Conservation (phyloP, 2,797 vertebrate genomes). For the Muscicapa striata region DNA sequence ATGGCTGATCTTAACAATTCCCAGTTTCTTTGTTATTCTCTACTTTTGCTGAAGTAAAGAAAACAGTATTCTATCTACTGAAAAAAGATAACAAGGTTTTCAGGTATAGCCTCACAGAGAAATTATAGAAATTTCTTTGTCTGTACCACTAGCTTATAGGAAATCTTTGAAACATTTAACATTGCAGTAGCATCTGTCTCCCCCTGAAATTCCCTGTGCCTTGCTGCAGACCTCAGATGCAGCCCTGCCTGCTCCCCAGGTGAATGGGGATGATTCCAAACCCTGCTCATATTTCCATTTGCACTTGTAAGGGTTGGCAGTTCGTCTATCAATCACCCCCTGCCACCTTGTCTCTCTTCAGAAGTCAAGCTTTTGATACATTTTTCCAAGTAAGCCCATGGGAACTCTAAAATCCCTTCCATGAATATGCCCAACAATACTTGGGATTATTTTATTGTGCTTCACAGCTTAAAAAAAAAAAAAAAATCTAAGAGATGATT, state of each 20-base stretch:
- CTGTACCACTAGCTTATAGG: neutral
- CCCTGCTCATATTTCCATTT: slow-evolving; percentile 26
- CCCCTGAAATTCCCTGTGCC: neutral
- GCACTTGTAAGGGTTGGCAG: slow-evolving; percentile 34
- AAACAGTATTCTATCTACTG: neutral
- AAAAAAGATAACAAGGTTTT: neutral
- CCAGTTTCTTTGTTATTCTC: neutral
- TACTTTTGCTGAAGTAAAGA: neutral
- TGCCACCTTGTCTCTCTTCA: slow-evolving; percentile 9
- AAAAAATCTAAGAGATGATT: neutral
- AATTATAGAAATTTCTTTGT: neutral
- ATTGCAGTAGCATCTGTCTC: neutral
- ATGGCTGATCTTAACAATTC: neutral
- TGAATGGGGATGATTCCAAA: neutral
- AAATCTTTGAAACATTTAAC: slow-evolving; percentile 6
- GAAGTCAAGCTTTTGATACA: slow-evolving; percentile 47
- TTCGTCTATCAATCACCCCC: slow-evolving; percentile 6
- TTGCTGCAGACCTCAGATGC: neutral
- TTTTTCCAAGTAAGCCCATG: neutral
- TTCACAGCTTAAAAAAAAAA: neutral
- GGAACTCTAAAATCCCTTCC: neutral
- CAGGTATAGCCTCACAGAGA: neutral
- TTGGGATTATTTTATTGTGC: neutral
- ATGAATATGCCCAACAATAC: neutral
- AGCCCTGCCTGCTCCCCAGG: neutral